phyloP scores from a whole-genome alignment of 2,113 vertebrate genomes.

The Bungarus multicinctus region DNA sequence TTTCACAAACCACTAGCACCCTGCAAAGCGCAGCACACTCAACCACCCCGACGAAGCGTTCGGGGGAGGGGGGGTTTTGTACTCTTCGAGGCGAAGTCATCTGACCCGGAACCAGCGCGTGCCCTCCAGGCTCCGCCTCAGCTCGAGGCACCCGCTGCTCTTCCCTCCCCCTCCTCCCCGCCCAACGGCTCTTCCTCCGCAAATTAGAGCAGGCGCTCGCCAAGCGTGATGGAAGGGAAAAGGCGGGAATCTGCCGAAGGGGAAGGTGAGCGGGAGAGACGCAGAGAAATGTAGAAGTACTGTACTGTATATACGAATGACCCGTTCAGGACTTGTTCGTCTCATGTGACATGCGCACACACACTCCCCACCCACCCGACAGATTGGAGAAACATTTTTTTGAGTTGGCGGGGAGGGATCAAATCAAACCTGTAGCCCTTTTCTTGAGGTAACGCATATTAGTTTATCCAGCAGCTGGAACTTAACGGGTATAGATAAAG shows the following conservation, averaged over 20 bases:
- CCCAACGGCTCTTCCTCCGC: not conserved
- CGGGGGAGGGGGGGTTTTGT: not conserved
- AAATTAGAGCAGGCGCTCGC: not conserved
- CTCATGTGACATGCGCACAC: not conserved
- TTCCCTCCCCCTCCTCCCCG: not conserved
- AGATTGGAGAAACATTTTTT: not conserved
- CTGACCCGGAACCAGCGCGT: not conserved
- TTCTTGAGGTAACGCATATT: not conserved
- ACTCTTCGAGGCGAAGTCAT: too few relatives aligned
- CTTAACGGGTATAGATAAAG: not conserved
- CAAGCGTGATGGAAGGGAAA: not conserved
- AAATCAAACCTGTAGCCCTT: not conserved
- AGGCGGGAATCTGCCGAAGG: conserved; percentile 2
- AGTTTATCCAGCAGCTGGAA: not conserved
- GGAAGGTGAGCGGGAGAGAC: not conserved
- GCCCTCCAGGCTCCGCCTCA: not conserved
- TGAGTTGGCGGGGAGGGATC: not conserved
- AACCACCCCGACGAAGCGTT: too few relatives aligned
- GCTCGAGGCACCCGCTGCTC: not conserved
- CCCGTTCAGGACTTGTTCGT: not conserved
- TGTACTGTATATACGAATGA: not conserved
- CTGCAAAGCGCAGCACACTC: too few relatives aligned
- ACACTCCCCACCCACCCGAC: not conserved
- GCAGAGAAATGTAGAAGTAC: not conserved
- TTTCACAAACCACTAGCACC: not conserved